Conservation (phyloP, 2,888 invertebrate species). For the Drosophila monieri region DNA sequence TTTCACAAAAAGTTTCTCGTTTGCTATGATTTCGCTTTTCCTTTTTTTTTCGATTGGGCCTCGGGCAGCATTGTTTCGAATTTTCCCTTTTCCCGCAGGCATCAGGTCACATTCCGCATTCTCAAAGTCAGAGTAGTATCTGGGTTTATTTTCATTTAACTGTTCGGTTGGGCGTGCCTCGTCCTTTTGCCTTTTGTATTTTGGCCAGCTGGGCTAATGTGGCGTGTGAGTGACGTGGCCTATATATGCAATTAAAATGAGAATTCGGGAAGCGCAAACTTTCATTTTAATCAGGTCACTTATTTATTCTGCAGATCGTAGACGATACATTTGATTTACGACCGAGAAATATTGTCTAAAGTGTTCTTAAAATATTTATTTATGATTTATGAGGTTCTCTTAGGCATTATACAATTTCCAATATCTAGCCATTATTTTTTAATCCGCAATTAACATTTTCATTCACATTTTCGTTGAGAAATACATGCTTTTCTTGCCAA, state of each 20-base stretch:
- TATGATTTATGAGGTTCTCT: too few species aligned
- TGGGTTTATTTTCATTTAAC: slow-evolving; percentile 33
- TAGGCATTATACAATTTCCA: not conserved
- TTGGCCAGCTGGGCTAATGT: slow-evolving; percentile 46
- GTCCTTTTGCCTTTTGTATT: slow-evolving; percentile 7
- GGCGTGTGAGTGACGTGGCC: slow-evolving; percentile 55
- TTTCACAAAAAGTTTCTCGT: slow-evolving; percentile 36
- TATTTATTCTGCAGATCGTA: not conserved
- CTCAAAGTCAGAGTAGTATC: slow-evolving; percentile 21
- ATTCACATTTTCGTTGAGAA: not conserved
- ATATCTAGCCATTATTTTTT: not conserved
- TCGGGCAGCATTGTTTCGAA: slow-evolving; percentile 36
- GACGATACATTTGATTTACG: not conserved
- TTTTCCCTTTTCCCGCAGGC: slow-evolving; percentile 22
- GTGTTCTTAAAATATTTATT: too few species aligned
- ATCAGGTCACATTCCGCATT: slow-evolving; percentile 9
- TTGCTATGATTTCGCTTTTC: slow-evolving; percentile 3
- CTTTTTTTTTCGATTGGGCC: slow-evolving; percentile 20
- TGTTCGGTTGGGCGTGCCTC: slow-evolving; percentile 18
- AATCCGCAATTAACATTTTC: not conserved
- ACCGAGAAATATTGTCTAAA: not conserved
- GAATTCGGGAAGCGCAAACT: slow-evolving; percentile 1
- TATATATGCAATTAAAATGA: slow-evolving; percentile 48
- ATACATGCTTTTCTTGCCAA: not conserved
- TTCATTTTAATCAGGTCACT: slow-evolving; percentile 4